Base-by-base conservation (phyloP, 2,888 invertebrate genomes). In the Papilio protenor region DNA sequence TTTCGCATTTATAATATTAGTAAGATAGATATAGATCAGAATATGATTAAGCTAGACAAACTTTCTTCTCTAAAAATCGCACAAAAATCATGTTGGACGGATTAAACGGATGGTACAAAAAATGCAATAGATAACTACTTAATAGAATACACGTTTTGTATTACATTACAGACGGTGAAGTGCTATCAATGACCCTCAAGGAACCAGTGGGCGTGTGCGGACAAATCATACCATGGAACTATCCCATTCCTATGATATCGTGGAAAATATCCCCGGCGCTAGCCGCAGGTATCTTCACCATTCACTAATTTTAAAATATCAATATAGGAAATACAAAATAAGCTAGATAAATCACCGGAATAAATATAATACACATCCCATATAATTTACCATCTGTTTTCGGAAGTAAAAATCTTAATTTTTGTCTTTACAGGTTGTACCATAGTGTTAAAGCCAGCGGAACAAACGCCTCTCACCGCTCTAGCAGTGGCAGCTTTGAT, bases 171-270 rank as follows among this genome's bases (percentile, higher is more conserved):
- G 98, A 98, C 90, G 99, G 99, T 2, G 95, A 96, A 77, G 97
- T 96, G 82, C 95, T 98, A 84, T 96, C 96, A 0, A 98, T 98
- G 88, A 98, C 98, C 0, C 94, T 97, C 5, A 98, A 98, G 83
- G 98, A 99, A 86, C 98, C 99, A 0, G 97, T 98, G 1, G 95
- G 95, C 16, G 98, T 99, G 1, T 98, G 98, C 86, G 98, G 97
- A 1, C 98, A 98, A 91, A 98, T 99, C 79, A 98, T 98, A 84
- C 98, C 99, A 10, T 99, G 98, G 98, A 98, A 99, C 90, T 98
- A 98, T 85, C 98, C 98, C 0, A 92, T 98, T 76, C 92, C 99
- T 78, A 99, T 99, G 99, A 96, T 98, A 92, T 96, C 97, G 0
- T 99, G 99, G 99, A 99, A 99, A 92, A 95, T 99, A 74, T 98